Evolutionary conservation across 2,888 invertebrate genomes (phyloP).

Genomic region (Oligia latruncula): DNA sequence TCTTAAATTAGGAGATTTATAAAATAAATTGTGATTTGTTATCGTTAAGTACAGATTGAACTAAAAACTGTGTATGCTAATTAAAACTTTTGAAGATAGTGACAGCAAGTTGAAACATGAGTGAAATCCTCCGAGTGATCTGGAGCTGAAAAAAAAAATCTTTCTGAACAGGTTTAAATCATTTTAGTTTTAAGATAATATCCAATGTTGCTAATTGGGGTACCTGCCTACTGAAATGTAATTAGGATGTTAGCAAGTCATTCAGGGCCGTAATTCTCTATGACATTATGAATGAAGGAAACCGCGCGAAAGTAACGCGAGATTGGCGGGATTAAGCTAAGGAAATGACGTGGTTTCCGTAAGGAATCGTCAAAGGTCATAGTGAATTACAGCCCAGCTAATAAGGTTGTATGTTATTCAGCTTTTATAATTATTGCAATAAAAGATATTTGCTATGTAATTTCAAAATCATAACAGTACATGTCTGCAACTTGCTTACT

Average conservation of each 20-base stretch:
- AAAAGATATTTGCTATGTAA: neutral
- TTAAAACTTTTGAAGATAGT: conserved; percentile 26
- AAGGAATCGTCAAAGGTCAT: neutral
- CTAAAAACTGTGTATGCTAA: conserved; percentile 32
- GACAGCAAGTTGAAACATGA: conserved; percentile 23
- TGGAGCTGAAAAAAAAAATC: conserved; percentile 2
- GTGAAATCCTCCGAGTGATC: conserved; percentile 19
- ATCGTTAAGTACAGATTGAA: conserved; percentile 43
- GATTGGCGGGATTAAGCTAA: neutral
- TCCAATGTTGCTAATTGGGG: conserved; percentile 12
- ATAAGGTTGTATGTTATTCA: conserved; percentile 7
- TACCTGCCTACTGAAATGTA: neutral
- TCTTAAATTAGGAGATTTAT: conserved; percentile 63
- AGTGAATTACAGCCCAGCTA: neutral
- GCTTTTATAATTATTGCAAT: conserved; percentile 4
- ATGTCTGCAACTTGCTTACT: neutral
- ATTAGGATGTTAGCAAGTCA: conserved; percentile 2
- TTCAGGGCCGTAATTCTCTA: conserved; percentile 2
- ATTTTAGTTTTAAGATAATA: conserved; percentile 36
- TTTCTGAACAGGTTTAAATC: conserved; percentile 19
- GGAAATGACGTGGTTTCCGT: too few relatives aligned
- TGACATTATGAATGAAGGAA: neutral
- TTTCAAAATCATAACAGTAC: neutral
- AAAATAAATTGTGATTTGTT: conserved; percentile 53
- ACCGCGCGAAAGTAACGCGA: neutral